Evolutionary conservation across 2,113 vertebrate species (phyloP).

Genomic region (Ophthalmotilapia sp.): DNA sequence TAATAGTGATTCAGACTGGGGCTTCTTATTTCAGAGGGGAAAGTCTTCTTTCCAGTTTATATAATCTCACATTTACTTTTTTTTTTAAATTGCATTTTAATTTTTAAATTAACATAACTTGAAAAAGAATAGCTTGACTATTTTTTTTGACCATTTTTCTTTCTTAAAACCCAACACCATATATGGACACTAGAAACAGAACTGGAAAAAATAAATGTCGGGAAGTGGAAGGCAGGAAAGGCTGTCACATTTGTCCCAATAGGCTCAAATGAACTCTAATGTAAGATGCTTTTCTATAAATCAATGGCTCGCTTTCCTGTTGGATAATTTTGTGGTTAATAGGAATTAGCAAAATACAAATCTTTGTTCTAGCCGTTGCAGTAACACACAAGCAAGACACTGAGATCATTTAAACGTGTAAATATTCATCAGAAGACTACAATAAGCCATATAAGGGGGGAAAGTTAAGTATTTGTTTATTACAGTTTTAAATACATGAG

Average conservation of each 20-base stretch:
- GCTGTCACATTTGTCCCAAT: neutral
- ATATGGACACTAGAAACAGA: neutral
- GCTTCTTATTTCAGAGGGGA: neutral
- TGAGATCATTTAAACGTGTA: neutral
- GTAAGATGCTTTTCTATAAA: neutral
- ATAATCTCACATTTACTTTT: neutral
- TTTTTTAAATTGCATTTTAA: neutral
- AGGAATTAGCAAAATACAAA: rapidly evolving
- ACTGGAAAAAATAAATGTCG: neutral
- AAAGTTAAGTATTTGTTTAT: neutral
- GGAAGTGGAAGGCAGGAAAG: neutral
- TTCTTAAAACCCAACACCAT: neutral
- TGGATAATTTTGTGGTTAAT: neutral
- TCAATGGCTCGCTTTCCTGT: neutral
- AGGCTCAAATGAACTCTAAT: neutral
- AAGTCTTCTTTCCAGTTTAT: neutral
- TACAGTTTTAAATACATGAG: neutral
- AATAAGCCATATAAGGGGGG: neutral
- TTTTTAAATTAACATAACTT: neutral
- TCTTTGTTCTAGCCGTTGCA: neutral
- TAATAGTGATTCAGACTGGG: neutral
- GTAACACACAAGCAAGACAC: neutral
- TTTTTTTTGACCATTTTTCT: neutral
- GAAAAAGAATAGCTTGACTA: neutral
- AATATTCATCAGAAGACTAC: neutral